Conservation (phyloP, 2,113 vertebrate species). For the Anser brachyrhynchus region DNA sequence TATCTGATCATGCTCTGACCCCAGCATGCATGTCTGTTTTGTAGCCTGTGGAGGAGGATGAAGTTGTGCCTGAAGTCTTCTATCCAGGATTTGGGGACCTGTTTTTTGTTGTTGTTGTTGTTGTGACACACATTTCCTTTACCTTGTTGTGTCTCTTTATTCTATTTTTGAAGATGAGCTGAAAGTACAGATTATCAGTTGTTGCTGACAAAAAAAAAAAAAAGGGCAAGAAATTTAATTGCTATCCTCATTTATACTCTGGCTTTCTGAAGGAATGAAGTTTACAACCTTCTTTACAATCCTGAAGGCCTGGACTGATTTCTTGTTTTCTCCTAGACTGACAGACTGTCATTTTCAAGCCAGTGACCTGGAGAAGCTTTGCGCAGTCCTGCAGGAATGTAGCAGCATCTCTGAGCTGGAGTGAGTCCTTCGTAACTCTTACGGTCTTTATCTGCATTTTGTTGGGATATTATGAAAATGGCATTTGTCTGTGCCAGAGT, state of each 20-base stretch:
- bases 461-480: background rate
- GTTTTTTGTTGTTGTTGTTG: background rate
- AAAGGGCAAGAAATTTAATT: background rate
- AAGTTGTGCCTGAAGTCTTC: background rate
- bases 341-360: constrained; percentile 68
- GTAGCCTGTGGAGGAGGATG: background rate
- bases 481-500: background rate
- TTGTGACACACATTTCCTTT: background rate
- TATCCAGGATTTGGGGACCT: background rate
- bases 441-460: background rate
- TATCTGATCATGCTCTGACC: background rate
- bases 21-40: background rate
- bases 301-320: background rate
- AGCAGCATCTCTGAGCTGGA: constrained; percentile 70
- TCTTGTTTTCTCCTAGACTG: constrained; percentile 69
- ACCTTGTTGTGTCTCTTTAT: background rate
- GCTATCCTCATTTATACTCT: background rate
- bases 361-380: constrained; percentile 69
- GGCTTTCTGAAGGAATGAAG: background rate
- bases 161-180: background rate
- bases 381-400: constrained; percentile 63
- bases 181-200: background rate
- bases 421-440: constrained; percentile 68
- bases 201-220: background rate
- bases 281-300: background rate